Conservation (phyloP, 2,797 vertebrate species). For the Phalanger gymnotis region DNA sequence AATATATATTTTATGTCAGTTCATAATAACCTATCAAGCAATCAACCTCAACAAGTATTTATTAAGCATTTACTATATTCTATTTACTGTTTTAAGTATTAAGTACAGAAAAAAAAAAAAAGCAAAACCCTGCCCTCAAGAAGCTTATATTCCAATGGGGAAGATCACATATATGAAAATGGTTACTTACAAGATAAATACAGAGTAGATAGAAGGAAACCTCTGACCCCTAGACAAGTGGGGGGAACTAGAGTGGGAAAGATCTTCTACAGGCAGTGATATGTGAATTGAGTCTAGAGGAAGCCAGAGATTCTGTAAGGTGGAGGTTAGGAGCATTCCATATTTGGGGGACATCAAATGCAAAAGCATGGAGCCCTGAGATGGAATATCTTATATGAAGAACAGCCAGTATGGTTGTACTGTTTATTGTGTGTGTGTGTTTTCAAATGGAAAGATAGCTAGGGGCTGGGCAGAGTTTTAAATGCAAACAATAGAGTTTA, state of each 20-base stretch:
- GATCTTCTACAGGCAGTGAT: neutral
- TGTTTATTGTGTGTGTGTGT: neutral
- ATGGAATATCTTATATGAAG: neutral
- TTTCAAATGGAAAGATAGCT: neutral
- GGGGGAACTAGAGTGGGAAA: neutral
- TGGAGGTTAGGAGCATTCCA: neutral
- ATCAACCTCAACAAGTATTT: neutral
- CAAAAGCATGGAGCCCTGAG: neutral
- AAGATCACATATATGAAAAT: neutral
- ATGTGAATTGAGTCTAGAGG: neutral
- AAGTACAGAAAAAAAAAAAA: neutral
- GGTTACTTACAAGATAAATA: neutral
- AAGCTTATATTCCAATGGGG: neutral
- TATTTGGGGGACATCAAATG: neutral
- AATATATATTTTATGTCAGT: neutral
- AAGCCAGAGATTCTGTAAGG: neutral
- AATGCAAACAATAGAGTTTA: neutral
- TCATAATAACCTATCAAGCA: neutral
- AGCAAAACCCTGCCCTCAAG: neutral
- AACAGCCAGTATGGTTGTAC: neutral
- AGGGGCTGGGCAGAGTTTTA: neutral
- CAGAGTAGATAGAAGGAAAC: neutral
- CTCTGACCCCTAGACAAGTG: neutral
- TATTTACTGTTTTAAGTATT: neutral
- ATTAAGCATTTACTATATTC: neutral